These are phyloP conservation scores for Neopelma chrysocephalum DNA, from an alignment of 2,797 vertebrate genomes.

Conservation along the genomic window DNA sequence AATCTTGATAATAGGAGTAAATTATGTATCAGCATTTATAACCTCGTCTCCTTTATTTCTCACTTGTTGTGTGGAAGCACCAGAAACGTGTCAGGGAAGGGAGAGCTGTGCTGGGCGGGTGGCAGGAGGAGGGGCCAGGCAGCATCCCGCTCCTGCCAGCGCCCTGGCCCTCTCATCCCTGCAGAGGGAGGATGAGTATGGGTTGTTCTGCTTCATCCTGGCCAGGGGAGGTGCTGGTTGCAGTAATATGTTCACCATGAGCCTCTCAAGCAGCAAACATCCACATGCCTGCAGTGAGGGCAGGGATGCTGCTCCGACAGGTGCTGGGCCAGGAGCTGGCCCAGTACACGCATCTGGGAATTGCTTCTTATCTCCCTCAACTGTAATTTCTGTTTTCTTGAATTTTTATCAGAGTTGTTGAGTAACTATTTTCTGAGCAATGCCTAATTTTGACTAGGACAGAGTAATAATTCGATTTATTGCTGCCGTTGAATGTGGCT, in stretches of 20 bases:
- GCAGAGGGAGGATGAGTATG: accelerated
- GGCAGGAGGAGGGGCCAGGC: not conserved
- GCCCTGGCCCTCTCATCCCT: not conserved
- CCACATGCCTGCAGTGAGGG: not conserved
- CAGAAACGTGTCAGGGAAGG: not conserved
- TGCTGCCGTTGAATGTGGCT: not conserved
- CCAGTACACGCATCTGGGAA: not conserved
- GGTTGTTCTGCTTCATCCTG: not conserved
- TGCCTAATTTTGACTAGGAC: slow-evolving; percentile 5
- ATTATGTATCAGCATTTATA: slow-evolving; percentile 62
- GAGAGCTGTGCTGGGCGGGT: accelerated
- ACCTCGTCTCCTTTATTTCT: slow-evolving; percentile 25
- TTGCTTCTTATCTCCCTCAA: not conserved
- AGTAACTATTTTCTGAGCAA: not conserved
- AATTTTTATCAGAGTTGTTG: not conserved
- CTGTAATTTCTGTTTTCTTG: not conserved
- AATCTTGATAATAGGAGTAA: slow-evolving; percentile 69
- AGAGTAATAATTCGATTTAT: slow-evolving; percentile 44
- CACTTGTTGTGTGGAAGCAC: not conserved
- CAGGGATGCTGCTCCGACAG: not conserved
- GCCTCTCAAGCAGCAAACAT: not conserved
- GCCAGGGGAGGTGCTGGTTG: not conserved
- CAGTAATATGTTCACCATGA: accelerated
- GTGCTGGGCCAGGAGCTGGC: not conserved
- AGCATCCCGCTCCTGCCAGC: accelerated